Conservation (phyloP, 2,888 invertebrate genomes). For the Lithodes maja region DNA sequence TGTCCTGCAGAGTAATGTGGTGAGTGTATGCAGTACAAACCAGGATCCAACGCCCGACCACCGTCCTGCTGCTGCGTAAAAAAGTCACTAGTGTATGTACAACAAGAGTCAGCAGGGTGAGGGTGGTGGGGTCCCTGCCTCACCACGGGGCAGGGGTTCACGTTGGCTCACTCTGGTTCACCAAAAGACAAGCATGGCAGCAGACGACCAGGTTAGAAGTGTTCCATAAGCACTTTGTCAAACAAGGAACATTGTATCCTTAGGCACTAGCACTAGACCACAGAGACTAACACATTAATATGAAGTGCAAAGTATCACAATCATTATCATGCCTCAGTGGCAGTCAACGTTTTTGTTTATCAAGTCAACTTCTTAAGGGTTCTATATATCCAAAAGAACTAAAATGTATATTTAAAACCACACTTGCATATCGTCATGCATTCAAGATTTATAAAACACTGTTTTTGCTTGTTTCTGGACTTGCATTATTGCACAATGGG, state of each 20-base stretch:
- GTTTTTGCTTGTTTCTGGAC: background rate
- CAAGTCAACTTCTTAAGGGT: background rate
- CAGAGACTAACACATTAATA: constrained; percentile 64
- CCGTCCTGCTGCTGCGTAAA: constrained; percentile 36
- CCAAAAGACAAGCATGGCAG: constrained; percentile 33
- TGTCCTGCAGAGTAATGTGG: background rate
- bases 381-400: background rate
- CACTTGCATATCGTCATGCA: constrained; percentile 17
- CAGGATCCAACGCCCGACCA: background rate
- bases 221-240: constrained; percentile 52
- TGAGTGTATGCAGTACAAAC: background rate
- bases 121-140: background rate
- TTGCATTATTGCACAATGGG: constrained; percentile 52
- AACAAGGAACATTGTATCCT: constrained; percentile 66
- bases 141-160: background rate
- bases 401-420: constrained; percentile 9
- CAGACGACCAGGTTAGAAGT: constrained; percentile 35
- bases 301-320: constrained; percentile 58
- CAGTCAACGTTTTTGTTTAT: constrained; percentile 2
- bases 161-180: background rate
- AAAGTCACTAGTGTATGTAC: constrained; percentile 51
- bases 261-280: constrained; percentile 66
- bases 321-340: constrained; percentile 39
- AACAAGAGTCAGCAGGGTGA: constrained; percentile 19
- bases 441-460: background rate